A percentile compares a stretch with the other conserved stretches of the same genome.
These are phyloP conservation scores for Machaerirhynchus nigripectus DNA, from an alignment of 2,113 vertebrate genomes.

Conservation along the genomic window DNA sequence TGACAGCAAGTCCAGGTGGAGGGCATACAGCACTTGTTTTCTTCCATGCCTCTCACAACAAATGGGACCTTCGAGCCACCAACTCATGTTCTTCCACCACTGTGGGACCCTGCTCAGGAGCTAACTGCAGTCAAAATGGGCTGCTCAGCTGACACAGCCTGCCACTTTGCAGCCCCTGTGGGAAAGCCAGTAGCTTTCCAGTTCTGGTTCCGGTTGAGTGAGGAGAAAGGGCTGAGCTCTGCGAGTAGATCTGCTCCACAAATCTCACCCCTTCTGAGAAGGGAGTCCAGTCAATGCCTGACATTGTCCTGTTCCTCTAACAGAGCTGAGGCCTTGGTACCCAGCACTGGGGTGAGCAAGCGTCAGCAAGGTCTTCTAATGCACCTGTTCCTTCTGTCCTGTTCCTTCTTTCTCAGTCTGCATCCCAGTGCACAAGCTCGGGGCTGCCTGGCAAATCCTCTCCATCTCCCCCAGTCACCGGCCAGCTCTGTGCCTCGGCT, in stretches of 20 bases:
- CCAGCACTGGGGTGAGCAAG: not conserved
- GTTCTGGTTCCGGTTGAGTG: not conserved
- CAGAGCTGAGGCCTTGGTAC: not conserved
- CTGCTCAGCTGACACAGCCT: not conserved
- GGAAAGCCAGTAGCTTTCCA: not conserved
- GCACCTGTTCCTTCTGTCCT: not conserved
- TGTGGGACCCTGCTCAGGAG: not conserved
- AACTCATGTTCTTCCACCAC: not conserved
- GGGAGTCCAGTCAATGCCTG: not conserved
- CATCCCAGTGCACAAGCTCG: accelerated
- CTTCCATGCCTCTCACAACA: not conserved
- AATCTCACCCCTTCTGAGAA: not conserved
- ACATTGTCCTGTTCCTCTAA: accelerated
- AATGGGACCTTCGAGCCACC: not conserved
- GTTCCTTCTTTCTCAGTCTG: not conserved
- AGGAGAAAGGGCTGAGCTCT: not conserved
- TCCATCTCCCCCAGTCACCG: accelerated
- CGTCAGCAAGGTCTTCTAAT: not conserved
- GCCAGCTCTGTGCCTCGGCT: not conserved
- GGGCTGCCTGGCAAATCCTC: not conserved
- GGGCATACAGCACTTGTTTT: not conserved
- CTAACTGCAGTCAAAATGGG: not conserved
- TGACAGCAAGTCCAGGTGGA: not conserved
- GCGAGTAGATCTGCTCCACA: not conserved
- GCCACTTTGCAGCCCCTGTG: not conserved